Percentiles rank a stretch among this genome's conserved stretches.
phyloP scores from a whole-genome alignment of 2,797 vertebrate species.

The Tiaroga cobitis region DNA sequence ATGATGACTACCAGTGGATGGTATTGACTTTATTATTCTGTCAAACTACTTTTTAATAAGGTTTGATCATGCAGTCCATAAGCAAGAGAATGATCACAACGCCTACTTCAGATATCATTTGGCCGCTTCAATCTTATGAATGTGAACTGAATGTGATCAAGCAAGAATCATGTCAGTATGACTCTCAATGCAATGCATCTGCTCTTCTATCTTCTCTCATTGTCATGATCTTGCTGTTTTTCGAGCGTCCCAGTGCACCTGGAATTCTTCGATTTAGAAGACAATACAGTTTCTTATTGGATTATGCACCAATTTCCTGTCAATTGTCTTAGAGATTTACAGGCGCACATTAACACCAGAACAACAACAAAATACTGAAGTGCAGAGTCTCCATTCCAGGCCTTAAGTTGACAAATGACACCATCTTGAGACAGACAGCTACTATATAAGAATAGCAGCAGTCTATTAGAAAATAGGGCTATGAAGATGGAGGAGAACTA shows the following conservation, averaged over 20 bases:
- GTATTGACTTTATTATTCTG: not conserved
- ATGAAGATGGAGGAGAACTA: not conserved
- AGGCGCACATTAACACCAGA: not conserved
- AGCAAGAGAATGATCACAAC: not conserved
- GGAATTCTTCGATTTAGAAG: not conserved
- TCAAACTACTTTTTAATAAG: not conserved
- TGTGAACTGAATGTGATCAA: not conserved
- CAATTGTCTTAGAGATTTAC: not conserved
- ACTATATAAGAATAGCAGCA: slow-evolving; percentile 2
- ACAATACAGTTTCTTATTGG: not conserved
- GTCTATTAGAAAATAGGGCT: not conserved
- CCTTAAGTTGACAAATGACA: not conserved
- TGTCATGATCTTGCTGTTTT: not conserved
- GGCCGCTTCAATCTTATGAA: not conserved
- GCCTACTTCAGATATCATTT: not conserved
- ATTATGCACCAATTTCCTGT: not conserved
- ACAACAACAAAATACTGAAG: not conserved
- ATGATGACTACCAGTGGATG: not conserved
- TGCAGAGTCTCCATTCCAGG: not conserved
- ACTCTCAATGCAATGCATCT: not conserved
- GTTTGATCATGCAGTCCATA: not conserved
- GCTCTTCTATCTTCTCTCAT: not conserved
- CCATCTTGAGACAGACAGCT: not conserved
- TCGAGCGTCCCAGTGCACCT: not conserved
- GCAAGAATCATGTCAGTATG: not conserved